These are phyloP conservation scores for Calephelis nemesis DNA, from an alignment of 1,140 invertebrate genomes.

Conservation along the genomic window DNA sequence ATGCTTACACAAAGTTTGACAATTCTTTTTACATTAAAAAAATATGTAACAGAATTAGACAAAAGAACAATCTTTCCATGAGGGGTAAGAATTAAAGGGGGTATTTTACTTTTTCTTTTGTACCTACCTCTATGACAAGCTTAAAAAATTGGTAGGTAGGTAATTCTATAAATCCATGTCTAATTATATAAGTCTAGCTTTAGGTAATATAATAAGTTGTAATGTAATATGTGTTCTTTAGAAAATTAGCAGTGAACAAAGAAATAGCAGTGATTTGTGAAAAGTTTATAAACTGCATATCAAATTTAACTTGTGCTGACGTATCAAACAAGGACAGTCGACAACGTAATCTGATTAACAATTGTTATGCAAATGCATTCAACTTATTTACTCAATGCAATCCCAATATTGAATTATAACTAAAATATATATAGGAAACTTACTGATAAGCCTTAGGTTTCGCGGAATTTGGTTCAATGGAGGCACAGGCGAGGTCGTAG, in stretches of 20 bases:
- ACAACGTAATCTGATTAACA: conserved; percentile 3
- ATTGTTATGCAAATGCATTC: neutral
- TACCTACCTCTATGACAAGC: no score
- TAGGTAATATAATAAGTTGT: no score
- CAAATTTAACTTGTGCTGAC: neutral
- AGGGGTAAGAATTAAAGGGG: no score
- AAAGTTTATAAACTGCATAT: neutral
- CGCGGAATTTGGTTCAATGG: conserved; percentile 51
- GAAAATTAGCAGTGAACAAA: neutral
- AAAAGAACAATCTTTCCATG: no score
- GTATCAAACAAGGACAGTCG: conserved; percentile 5
- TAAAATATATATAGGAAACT: conserved; percentile 40
- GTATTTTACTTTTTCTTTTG: no score
- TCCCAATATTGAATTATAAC: conserved; percentile 8
- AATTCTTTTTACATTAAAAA: no score
- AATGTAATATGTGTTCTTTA: no score
- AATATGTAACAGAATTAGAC: no score
- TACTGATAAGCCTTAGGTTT: conserved; percentile 54
- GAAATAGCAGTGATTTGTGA: neutral
- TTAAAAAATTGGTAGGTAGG: no score
- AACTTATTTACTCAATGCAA: neutral
- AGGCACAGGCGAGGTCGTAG: conserved; percentile 48
- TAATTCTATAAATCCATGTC: no score
- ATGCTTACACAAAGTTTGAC: no score
- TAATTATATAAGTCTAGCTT: no score